Base-by-base conservation (phyloP, 1,140 invertebrate species). In the Camponotus pennsylvanicus region DNA sequence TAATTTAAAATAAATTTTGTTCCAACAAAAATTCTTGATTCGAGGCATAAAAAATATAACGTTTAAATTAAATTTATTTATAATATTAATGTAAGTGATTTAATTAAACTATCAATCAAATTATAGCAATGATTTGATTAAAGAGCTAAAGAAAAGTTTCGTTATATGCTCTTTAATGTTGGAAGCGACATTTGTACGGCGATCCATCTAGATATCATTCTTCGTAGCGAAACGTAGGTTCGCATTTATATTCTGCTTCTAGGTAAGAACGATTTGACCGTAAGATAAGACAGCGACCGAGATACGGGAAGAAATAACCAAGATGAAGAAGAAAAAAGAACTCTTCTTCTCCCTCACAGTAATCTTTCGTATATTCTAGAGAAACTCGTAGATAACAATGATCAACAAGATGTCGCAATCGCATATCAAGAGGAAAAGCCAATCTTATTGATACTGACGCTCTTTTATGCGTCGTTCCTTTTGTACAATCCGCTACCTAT, bases 321-420 rank as follows among this genome's bases (percentile, higher is more conserved):
- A 66, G 52, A 45, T 61, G 59, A 32, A 57, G 40, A 37, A 59
- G 57, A 21, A 32, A 42, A 40, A 34, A 34, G 57, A 15, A 40
- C 75, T 86, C 94, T 97, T 97, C 94, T 97, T 97, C 94, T 98
- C 97, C 85, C 97, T 96, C 18, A 97, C 95, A 1, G 98, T 97
- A 49, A 98, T 96, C 93, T 98, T 97, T 87, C 97, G 95, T 18
- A 98, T 96, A 92, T 98, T 98, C 97, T 97, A 97, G 0, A 98
- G 92, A 91, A 98, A 98, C 94, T 98, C 98, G 13, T 97, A 95
- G 11, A 97, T 95, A 0, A 97, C 97, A 86, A 98, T 96, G 11
- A 97, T 90, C 52, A 97, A 95, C 0, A 97, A 96, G 18, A 96
- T 95, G 1, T 95, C 90, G 70, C 97, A 96, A 0, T 97, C 98